A percentile compares a stretch with the other conserved stretches of the same genome.
Conservation (phyloP, 2,113 vertebrate genomes). For the Protomyctophum bolini region DNA sequence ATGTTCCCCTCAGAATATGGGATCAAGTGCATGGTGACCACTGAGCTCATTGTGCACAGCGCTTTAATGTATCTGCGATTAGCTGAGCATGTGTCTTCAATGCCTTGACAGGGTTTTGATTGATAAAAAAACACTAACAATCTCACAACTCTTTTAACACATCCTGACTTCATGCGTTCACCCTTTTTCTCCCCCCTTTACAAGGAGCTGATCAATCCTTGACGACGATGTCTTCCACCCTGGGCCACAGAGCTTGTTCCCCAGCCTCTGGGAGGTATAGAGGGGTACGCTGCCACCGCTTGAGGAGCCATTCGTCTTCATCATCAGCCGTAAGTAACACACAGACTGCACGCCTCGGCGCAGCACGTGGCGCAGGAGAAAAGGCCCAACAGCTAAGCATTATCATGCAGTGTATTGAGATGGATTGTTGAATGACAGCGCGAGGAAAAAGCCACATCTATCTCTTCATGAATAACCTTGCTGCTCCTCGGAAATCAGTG, state of each 20-base stretch:
- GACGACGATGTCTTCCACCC: too few relatives aligned
- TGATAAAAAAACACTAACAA: too few relatives aligned
- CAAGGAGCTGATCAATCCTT: too few relatives aligned
- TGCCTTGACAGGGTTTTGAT: too few relatives aligned
- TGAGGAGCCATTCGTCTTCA: slow-evolving; percentile 63
- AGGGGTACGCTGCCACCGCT: slow-evolving; percentile 19
- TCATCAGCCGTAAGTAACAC: slow-evolving; percentile 55
- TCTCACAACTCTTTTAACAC: too few relatives aligned
- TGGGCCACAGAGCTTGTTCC: too few relatives aligned
- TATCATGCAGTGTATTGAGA: slow-evolving; percentile 61
- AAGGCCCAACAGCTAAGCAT: slow-evolving; percentile 57
- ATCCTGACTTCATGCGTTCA: neutral
- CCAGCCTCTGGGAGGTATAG: slow-evolving; percentile 36
- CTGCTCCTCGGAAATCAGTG: slow-evolving; percentile 59
- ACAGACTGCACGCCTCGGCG: slow-evolving; percentile 56
- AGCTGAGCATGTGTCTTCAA: too few relatives aligned
- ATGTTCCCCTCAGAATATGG: too few relatives aligned
- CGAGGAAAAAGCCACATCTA: slow-evolving; percentile 60
- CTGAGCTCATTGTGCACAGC: too few relatives aligned
- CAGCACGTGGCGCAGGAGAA: slow-evolving; percentile 40
- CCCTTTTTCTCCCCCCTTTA: too few relatives aligned
- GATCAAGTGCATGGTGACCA: too few relatives aligned
- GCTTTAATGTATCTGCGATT: too few relatives aligned
- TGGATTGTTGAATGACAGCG: slow-evolving; percentile 62
- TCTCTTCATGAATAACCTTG: slow-evolving; percentile 73